These are phyloP conservation scores for Bombyx huttoni DNA, from an alignment of 2,888 invertebrate species.

Conservation along the genomic window DNA sequence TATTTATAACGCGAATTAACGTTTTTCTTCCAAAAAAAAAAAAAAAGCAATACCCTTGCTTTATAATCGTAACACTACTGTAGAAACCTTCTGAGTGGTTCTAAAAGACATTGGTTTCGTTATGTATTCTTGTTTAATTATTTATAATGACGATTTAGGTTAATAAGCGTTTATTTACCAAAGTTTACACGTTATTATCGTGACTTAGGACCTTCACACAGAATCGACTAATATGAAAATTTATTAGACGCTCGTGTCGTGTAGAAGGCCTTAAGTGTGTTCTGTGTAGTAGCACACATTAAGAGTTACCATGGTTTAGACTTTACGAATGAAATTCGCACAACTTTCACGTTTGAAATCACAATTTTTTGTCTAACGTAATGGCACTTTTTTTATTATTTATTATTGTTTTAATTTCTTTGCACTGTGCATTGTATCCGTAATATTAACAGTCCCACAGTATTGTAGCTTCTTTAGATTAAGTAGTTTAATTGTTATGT, in stretches of 20 bases:
- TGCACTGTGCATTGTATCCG: neutral
- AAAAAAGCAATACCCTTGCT: neutral
- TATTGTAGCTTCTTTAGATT: neutral
- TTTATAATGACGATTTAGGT: conserved; percentile 50
- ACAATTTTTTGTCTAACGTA: neutral
- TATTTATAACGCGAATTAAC: neutral
- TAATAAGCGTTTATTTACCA: conserved; percentile 47
- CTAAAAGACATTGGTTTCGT: conserved; percentile 56
- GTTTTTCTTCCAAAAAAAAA: neutral
- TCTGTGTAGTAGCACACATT: conserved; percentile 12
- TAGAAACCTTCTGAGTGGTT: conserved; percentile 23
- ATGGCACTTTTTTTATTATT: neutral
- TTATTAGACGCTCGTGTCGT: neutral
- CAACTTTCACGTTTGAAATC: conserved; percentile 9
- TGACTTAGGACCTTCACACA: neutral
- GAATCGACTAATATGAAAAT: neutral
- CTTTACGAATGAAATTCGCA: conserved; percentile 37
- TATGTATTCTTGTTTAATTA: conserved; percentile 54
- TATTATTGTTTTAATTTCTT: neutral
- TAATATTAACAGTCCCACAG: neutral
- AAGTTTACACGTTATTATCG: conserved; percentile 33
- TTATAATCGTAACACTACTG: neutral
- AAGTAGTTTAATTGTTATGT: neutral
- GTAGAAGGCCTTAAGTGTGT: conserved; percentile 6
- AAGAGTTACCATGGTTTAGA: conserved; percentile 42